Evolutionary conservation across 1,140 invertebrate species (phyloP).

Genomic region (Drosophila neocordata): DNA sequence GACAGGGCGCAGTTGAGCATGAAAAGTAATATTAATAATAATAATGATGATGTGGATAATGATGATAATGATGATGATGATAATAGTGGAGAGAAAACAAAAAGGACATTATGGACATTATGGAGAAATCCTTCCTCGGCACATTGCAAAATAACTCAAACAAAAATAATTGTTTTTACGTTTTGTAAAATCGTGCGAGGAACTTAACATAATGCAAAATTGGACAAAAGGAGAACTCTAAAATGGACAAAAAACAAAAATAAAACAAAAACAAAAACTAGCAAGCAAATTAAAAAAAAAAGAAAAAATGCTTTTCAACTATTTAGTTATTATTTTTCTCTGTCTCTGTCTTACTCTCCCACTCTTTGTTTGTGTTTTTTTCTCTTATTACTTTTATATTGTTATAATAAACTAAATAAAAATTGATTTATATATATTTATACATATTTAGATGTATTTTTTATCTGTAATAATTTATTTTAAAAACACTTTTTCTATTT

Average conservation of each 20-base stretch:
- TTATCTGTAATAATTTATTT: too few species aligned
- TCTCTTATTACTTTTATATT: constrained; percentile 20
- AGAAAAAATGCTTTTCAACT: constrained; percentile 48
- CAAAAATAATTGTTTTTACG: constrained; percentile 54
- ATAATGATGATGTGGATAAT: too few species aligned
- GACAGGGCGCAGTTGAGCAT: constrained; percentile 5
- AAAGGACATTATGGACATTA: neutral
- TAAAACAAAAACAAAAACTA: constrained; percentile 39
- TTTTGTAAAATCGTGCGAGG: constrained; percentile 39
- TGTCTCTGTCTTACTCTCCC: constrained; percentile 7
- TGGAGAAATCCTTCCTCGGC: constrained; percentile 6
- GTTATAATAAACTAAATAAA: constrained; percentile 25
- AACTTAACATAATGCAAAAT: too few species aligned
- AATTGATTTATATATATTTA: constrained; percentile 26
- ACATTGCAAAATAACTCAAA: constrained; percentile 16
- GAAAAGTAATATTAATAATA: constrained; percentile 6
- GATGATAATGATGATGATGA: too few species aligned
- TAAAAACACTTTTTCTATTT: constrained; percentile 2
- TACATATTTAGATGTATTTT: constrained; percentile 26
- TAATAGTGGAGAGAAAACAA: neutral
- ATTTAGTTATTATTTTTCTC: constrained; percentile 8
- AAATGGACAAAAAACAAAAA: constrained; percentile 28
- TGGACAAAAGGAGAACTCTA: neutral
- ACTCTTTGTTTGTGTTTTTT: neutral
- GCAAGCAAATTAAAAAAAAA: constrained; percentile 1